These are phyloP conservation scores for Machaerirhynchus nigripectus DNA, from an alignment of 2,113 vertebrate species.

Conservation along the genomic window DNA sequence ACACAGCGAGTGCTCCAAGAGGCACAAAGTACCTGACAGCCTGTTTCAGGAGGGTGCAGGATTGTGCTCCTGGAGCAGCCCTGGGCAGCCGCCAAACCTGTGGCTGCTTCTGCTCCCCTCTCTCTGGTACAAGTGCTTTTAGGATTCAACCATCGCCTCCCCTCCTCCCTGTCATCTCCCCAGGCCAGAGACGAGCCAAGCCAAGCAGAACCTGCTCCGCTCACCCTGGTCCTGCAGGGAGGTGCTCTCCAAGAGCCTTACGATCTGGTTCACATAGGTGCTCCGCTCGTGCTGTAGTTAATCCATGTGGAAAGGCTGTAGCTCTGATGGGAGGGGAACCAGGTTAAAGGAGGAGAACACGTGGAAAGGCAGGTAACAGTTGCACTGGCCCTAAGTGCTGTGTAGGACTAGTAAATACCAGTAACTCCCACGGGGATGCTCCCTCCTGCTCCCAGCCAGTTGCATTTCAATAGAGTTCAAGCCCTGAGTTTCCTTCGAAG, in stretches of 20 bases:
- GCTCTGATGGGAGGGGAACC: background rate
- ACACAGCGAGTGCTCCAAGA: background rate
- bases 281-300: background rate
- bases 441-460: background rate
- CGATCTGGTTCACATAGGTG: rapidly evolving
- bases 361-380: background rate
- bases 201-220: background rate
- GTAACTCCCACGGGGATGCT: rapidly evolving
- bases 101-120: background rate
- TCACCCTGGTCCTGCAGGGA: no score
- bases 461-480: background rate
- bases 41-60: background rate
- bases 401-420: background rate
- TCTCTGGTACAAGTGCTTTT: background rate
- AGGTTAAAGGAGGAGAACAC: background rate
- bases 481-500: background rate
- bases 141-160: background rate
- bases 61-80: background rate
- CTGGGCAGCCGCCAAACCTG: rapidly evolving
- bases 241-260: background rate
- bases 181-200: background rate
- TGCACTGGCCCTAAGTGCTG: background rate
- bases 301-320: background rate
- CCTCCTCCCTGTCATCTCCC: background rate
- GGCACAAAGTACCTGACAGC: background rate